phyloP scores from a whole-genome alignment of 2,113 vertebrate species.

The Merops nubicus region DNA sequence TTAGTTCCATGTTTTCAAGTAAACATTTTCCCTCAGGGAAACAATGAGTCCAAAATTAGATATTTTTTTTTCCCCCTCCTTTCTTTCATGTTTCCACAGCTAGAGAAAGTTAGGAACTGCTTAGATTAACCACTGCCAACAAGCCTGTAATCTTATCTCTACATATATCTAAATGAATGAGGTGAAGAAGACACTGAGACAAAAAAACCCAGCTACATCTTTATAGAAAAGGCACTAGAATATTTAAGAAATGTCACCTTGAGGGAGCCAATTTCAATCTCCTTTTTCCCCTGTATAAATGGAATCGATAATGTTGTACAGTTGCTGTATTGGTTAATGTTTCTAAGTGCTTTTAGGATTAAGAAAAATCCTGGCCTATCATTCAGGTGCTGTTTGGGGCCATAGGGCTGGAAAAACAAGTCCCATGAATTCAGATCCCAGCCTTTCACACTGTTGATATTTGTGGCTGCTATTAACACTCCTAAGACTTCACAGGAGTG shows the following conservation, averaged over 20 bases:
- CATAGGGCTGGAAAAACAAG: background rate
- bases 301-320: background rate
- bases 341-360: background rate
- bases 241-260: background rate
- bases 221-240: background rate
- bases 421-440: background rate
- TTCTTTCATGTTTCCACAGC: background rate
- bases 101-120: background rate
- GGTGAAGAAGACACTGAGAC: background rate
- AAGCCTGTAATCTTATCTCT: background rate
- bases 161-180: background rate
- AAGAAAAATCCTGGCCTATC: background rate
- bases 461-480: background rate
- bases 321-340: background rate
- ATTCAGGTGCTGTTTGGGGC: background rate
- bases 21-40: background rate
- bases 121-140: background rate
- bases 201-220: background rate
- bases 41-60: background rate
- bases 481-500: background rate
- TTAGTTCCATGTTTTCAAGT: background rate
- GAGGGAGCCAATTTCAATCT: background rate
- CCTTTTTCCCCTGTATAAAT: background rate
- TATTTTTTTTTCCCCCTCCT: background rate
- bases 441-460: background rate